phyloP scores from a whole-genome alignment of 2,888 invertebrate genomes.

The Lycocerus yunnanus region DNA sequence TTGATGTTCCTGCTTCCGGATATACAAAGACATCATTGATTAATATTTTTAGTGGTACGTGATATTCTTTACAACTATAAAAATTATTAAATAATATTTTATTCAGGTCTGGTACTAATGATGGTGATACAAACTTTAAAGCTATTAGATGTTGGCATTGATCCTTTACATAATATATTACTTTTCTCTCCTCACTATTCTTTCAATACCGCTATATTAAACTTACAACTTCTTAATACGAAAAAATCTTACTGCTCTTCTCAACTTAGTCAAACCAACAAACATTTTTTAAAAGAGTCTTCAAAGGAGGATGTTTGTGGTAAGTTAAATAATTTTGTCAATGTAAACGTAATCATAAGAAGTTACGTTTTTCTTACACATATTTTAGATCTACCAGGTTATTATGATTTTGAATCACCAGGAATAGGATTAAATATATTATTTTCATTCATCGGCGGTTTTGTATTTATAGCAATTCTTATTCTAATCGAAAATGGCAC shows the following conservation, averaged over 20 bases:
- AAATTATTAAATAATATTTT: neutral
- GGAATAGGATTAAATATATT: slow-evolving; percentile 73
- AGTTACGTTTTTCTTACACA: neutral
- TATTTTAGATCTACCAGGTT: slow-evolving; percentile 39
- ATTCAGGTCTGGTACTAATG: slow-evolving; percentile 61
- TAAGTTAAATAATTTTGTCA: neutral
- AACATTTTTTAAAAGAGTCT: too few species aligned
- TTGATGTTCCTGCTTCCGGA: slow-evolving; percentile 74
- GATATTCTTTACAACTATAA: neutral
- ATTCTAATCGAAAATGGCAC: slow-evolving; percentile 67
- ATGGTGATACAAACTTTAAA: slow-evolving; percentile 67
- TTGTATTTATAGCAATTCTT: slow-evolving; percentile 65
- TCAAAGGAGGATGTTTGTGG: neutral
- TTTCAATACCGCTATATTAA: slow-evolving; percentile 57
- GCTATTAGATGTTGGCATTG: slow-evolving; percentile 40
- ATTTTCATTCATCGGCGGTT: slow-evolving; percentile 62
- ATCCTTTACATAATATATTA: slow-evolving; percentile 67
- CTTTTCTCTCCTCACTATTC: slow-evolving; percentile 74
- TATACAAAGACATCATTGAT: slow-evolving; percentile 73
- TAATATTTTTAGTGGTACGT: slow-evolving; percentile 73
- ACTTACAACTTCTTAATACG: slow-evolving; percentile 36
- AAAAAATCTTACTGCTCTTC: too few species aligned
- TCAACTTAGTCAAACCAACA: too few species aligned
- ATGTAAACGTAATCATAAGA: neutral
- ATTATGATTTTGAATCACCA: slow-evolving; percentile 69